These are phyloP conservation scores for Aurelia aurita DNA, from an alignment of 30 jellyfish, hydroid and myxozoan genomes.

Conservation along the genomic window DNA sequence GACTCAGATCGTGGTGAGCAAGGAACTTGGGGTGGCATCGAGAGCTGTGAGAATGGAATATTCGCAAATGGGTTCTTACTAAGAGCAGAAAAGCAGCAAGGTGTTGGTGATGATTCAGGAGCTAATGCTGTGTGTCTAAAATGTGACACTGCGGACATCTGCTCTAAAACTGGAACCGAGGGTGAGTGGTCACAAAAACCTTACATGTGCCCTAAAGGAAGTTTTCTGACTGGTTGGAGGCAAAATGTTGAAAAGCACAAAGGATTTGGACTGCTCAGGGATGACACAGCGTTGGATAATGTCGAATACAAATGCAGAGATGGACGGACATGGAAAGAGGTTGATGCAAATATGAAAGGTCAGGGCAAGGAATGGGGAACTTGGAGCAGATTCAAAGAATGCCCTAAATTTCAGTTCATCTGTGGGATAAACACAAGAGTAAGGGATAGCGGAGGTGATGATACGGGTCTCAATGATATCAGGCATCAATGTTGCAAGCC, in stretches of 20 bases:
- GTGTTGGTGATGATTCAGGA: constrained; percentile 56
- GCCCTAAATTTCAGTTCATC: constrained; percentile 37
- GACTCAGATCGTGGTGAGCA: background rate
- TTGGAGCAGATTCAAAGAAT: constrained; percentile 23
- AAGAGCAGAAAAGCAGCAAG: constrained; percentile 19
- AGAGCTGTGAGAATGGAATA: constrained; percentile 44
- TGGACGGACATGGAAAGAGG: constrained; percentile 29
- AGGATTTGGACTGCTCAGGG: constrained; percentile 36
- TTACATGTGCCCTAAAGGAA: constrained; percentile 23
- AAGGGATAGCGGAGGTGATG: constrained; percentile 26
- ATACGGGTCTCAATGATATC: constrained; percentile 42
- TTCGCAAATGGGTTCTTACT: constrained; percentile 51
- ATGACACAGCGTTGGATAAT: constrained; percentile 45
- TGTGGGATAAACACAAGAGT: constrained; percentile 51
- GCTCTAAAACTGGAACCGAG: constrained; percentile 54
- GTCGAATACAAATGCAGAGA: constrained; percentile 71
- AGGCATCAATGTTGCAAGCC: constrained; percentile 41
- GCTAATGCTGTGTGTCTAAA: constrained; percentile 54
- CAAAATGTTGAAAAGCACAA: constrained; percentile 32
- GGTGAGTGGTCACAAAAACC: constrained; percentile 39
- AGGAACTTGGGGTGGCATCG: constrained; percentile 60
- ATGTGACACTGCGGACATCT: constrained; percentile 18
- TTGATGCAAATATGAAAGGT: constrained; percentile 13
- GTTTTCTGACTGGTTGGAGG: constrained; percentile 50
- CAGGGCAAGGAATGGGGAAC: constrained; percentile 35